A percentile compares a stretch with the other conserved stretches of the same genome.
phyloP scores from a whole-genome alignment of 1,140 invertebrate species.

The Micrasema minimum region DNA sequence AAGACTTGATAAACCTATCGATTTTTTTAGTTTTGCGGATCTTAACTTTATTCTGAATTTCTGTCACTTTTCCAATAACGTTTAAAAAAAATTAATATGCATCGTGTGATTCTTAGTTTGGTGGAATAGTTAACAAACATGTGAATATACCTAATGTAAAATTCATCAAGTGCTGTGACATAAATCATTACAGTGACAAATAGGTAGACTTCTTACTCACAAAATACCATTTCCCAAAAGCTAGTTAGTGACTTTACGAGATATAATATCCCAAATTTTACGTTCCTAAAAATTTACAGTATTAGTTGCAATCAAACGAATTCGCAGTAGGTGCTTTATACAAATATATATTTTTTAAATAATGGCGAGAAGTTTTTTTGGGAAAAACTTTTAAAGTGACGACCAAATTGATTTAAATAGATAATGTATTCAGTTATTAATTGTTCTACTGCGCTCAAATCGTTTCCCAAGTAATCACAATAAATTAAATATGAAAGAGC shows the following conservation, averaged over 20 bases:
- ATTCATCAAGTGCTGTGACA: conserved; percentile 38
- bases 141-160: conserved; percentile 27
- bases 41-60: background rate
- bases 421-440: too few species aligned
- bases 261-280: background rate
- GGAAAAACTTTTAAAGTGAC: too few species aligned
- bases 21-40: background rate
- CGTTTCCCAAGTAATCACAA: too few species aligned
- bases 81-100: background rate
- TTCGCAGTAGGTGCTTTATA: background rate
- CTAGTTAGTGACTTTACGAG: background rate
- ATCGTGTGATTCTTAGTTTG: conserved; percentile 3
- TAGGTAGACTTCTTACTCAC: background rate
- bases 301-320: too few species aligned
- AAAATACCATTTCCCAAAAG: background rate
- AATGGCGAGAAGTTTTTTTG: too few species aligned
- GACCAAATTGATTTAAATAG: too few species aligned
- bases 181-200: conserved; percentile 9
- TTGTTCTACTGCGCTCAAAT: too few species aligned
- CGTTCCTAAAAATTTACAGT: too few species aligned
- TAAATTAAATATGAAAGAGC: too few species aligned
- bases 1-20: conserved; percentile 5
- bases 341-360: background rate
- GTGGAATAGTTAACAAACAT: background rate
- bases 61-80: background rate